Evolutionary conservation across 2,797 vertebrate genomes (phyloP).

Genomic region (Paratrypauchen microcephalus): DNA sequence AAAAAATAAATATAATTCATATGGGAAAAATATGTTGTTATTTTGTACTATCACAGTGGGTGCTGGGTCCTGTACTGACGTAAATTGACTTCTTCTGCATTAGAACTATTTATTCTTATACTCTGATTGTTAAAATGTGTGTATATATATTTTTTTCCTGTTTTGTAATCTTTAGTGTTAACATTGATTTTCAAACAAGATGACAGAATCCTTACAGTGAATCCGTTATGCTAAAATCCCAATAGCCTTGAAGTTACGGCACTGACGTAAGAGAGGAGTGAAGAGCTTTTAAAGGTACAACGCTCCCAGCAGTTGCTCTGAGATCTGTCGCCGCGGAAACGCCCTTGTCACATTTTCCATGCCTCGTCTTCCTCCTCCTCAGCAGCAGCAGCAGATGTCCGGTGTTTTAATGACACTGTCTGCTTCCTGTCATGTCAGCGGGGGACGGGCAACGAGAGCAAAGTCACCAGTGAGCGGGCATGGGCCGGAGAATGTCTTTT

Average conservation of each 20-base stretch:
- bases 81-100: too few relatives aligned
- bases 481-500: slow-evolving; percentile 37
- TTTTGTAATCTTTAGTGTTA: too few relatives aligned
- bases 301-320: slow-evolving; percentile 34
- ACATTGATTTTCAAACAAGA: background rate
- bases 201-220: background rate
- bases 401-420: slow-evolving; percentile 66
- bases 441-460: slow-evolving; percentile 54
- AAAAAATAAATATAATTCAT: too few relatives aligned
- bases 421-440: slow-evolving; percentile 66
- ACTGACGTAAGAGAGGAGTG: background rate
- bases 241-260: background rate
- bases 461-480: slow-evolving; percentile 65
- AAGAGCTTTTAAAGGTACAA: slow-evolving; percentile 51
- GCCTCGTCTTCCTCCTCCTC: slow-evolving; percentile 25
- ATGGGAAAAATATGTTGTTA: too few relatives aligned
- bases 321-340: slow-evolving; percentile 54
- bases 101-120: too few relatives aligned
- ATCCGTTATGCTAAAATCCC: background rate
- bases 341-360: slow-evolving; percentile 71
- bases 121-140: too few relatives aligned
- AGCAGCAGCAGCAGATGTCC: slow-evolving; percentile 48
- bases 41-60: too few relatives aligned
- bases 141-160: too few relatives aligned
- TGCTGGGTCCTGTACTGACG: too few relatives aligned